Conservation (phyloP, 2,797 vertebrate species). For the Phoxinus dragarum region DNA sequence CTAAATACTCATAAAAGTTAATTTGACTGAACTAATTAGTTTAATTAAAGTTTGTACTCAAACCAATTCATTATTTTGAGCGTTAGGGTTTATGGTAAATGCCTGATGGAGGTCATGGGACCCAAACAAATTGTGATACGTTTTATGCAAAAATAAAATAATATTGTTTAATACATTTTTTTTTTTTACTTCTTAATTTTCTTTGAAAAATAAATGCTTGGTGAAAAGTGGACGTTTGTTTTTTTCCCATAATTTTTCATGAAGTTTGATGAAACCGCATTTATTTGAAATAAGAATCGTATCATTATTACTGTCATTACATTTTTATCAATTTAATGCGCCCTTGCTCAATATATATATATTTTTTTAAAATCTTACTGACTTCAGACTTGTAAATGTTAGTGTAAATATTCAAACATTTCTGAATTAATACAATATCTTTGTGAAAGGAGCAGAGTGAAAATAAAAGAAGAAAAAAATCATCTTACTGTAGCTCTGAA, state of each 20-base stretch:
- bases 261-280: too few species aligned
- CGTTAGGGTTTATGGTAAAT: too few species aligned
- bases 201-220: background rate
- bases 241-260: background rate
- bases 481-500: background rate
- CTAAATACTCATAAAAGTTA: too few species aligned
- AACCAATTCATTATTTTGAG: too few species aligned
- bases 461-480: background rate
- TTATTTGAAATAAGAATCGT: too few species aligned
- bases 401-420: background rate
- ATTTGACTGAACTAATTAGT: too few species aligned
- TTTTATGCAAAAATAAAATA: too few species aligned
- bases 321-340: background rate
- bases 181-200: background rate
- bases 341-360: background rate
- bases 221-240: background rate
- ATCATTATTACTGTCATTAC: background rate
- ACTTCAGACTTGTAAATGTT: background rate
- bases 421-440: background rate
- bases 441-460: background rate
- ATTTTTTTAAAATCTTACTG: background rate
- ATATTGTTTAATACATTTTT: too few species aligned
- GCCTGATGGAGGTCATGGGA: too few species aligned
- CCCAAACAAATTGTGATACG: too few species aligned
- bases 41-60: too few species aligned